phyloP scores from a whole-genome alignment of 1,140 invertebrate genomes.

The Listronotus bonariensis region DNA sequence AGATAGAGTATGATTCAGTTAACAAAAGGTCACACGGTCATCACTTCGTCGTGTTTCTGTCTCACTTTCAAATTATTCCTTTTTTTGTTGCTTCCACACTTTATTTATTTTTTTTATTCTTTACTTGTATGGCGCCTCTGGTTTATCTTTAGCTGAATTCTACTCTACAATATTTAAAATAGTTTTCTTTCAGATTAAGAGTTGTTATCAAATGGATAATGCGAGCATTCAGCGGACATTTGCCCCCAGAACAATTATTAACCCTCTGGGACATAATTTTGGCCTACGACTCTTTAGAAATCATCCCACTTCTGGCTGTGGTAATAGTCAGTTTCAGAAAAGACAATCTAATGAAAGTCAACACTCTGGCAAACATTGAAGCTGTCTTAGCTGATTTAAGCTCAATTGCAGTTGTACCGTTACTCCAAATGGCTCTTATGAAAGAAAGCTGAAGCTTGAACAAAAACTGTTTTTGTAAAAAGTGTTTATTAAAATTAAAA shows the following conservation, averaged over 20 bases:
- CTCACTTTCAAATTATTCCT: no score
- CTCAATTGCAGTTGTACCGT: conserved; percentile 84
- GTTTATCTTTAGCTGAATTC: no score
- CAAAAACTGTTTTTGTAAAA: no score
- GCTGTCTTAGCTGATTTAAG: conserved; percentile 89
- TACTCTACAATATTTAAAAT: conserved; percentile 5
- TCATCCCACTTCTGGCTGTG: conserved; percentile 83
- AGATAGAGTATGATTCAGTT: no score
- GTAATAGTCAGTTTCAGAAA: conserved; percentile 90
- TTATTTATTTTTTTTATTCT: no score
- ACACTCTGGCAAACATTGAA: conserved; percentile 83
- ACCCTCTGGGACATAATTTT: conserved; percentile 89
- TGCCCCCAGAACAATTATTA: conserved; percentile 89
- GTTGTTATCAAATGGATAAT: conserved; percentile 96
- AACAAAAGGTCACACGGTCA: no score
- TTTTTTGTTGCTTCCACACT: no score
- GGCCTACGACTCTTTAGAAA: conserved; percentile 89
- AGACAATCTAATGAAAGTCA: conserved; percentile 89
- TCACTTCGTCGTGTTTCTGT: no score
- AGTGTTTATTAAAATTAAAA: no score
- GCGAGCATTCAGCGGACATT: conserved; percentile 90
- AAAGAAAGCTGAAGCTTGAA: conserved; percentile 54
- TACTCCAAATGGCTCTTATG: conserved; percentile 72
- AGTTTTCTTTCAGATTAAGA: conserved; percentile 66
- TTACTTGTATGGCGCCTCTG: no score